Evolutionary conservation across 2,797 vertebrate genomes (phyloP).

Genomic region (Xenopus petersii): DNA sequence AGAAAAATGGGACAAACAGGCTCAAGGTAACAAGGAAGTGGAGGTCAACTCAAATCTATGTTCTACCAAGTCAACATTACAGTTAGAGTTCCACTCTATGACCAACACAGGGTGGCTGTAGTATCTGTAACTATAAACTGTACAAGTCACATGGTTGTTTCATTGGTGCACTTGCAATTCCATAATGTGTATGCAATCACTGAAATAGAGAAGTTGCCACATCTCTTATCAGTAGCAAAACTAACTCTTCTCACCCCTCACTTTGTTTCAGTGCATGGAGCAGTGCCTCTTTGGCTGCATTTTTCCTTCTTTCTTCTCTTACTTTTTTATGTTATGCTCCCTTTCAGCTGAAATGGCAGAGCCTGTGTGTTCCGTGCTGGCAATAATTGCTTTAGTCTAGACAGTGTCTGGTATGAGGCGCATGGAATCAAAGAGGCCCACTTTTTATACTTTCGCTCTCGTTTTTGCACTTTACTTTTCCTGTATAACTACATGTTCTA

Average conservation of each 20-base stretch:
- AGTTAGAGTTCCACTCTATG: no score
- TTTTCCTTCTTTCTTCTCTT: slow-evolving; percentile 53
- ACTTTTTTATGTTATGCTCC: slow-evolving; percentile 76
- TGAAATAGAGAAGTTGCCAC: neutral
- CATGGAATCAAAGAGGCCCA: slow-evolving; percentile 63
- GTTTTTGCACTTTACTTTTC: slow-evolving; percentile 48
- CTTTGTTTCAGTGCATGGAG: slow-evolving; percentile 23
- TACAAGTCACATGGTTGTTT: no score
- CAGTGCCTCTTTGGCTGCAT: slow-evolving; percentile 49
- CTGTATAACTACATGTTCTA: slow-evolving; percentile 55
- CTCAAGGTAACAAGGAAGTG: no score
- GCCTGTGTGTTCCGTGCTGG: slow-evolving; percentile 85
- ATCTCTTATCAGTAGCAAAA: neutral
- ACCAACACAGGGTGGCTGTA: no score
- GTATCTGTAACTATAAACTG: no score
- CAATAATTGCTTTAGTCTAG: slow-evolving; percentile 94
- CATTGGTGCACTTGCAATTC: neutral
- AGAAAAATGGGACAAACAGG: no score
- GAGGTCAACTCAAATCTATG: no score
- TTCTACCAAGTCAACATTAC: no score
- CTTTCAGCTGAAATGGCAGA: slow-evolving; percentile 82
- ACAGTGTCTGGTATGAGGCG: slow-evolving; percentile 86
- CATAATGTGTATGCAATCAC: neutral
- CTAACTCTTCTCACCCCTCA: neutral
- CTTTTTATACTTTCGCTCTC: slow-evolving; percentile 59